Conservation (phyloP, 2,113 vertebrate genomes). For the Pithys albifrons region DNA sequence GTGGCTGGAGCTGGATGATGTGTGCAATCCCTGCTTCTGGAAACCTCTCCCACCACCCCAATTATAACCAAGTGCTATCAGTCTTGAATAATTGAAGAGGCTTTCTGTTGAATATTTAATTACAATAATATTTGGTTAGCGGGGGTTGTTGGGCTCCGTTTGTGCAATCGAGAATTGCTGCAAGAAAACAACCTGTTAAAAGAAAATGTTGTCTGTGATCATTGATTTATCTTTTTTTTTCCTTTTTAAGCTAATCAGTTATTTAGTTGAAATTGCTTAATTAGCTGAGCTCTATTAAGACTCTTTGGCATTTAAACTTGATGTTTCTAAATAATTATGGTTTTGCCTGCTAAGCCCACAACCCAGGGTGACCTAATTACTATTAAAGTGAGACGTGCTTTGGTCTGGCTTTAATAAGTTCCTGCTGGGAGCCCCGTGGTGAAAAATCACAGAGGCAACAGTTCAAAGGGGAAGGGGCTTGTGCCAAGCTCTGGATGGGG, state of each 20-base stretch:
- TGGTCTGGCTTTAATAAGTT: constrained; percentile 50
- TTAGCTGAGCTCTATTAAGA: constrained; percentile 68
- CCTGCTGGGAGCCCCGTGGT: not conserved
- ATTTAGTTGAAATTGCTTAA: constrained; percentile 66
- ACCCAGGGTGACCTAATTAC: constrained; percentile 64
- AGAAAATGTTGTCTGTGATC: constrained; percentile 48
- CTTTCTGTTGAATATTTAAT: constrained; percentile 70
- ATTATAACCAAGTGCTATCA: constrained; percentile 55
- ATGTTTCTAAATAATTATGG: constrained; percentile 71
- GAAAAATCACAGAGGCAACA: constrained; percentile 18
- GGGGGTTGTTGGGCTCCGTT: constrained; percentile 42
- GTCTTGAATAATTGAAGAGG: constrained; percentile 71
- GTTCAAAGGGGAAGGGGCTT: constrained; percentile 11
- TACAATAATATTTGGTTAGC: constrained; percentile 72
- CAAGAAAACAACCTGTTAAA: constrained; percentile 34
- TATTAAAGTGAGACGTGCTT: constrained; percentile 34
- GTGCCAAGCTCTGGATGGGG: rapidly evolving
- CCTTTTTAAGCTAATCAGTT: constrained; percentile 54
- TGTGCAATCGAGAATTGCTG: constrained; percentile 26
- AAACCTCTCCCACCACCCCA: constrained; percentile 44
- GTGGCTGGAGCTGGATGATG: rapidly evolving
- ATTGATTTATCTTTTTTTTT: constrained; percentile 34
- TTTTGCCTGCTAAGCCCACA: constrained; percentile 65
- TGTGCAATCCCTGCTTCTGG: not conserved
- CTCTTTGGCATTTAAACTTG: constrained; percentile 60